Base-by-base conservation (phyloP, 2,888 invertebrate genomes). In the Agriopis leucophaearia region DNA sequence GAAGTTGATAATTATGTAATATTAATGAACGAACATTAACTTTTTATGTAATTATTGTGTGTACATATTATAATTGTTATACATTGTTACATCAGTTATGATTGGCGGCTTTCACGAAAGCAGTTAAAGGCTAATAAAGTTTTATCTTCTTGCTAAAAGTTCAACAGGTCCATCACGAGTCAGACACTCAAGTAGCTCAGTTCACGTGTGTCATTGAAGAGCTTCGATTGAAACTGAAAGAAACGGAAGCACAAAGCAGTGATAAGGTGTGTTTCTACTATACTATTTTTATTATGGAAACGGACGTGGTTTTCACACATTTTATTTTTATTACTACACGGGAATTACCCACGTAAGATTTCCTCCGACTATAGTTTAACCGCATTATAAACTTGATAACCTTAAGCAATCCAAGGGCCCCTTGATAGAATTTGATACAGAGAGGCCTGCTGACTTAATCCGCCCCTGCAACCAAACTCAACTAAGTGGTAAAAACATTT, bases 151-250 rank as follows among this genome's bases (percentile, higher is more conserved):
- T 54, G 12, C 47, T 57, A 42, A 88, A 48, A 91, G 91, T 89
- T 67, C 88, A 89, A 79, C 89, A 91, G 82, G 79, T 87, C 18
- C 89, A 88, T 66, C 82, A 87, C 48, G 90, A 91, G 45, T 86
- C 86, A 4, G 93, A 93, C 44, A 91, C 91, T 0, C 87, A 91
- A 75, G 80, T 90, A 66, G 93, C 92, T 0, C 91, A 92, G 64
- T 87, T 87, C 69, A 84, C 86, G 0, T 93, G 91, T 68, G 82
- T 83, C 35, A 84, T 90, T 8, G 92, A 92, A 77, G 93, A 93
- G 67, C 72, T 92, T 10, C 81, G 87, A 59, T 83, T 81, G 42
- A 90, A 89, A 71, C 78, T 88, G 40, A 87, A 80, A 59, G 90
- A 92, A 44, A 82, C 83, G 72, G 90, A 92, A 74, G 69, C 74